These are phyloP conservation scores for Microplitis deprimator DNA, from an alignment of 2,888 invertebrate genomes.

Conservation along the genomic window DNA sequence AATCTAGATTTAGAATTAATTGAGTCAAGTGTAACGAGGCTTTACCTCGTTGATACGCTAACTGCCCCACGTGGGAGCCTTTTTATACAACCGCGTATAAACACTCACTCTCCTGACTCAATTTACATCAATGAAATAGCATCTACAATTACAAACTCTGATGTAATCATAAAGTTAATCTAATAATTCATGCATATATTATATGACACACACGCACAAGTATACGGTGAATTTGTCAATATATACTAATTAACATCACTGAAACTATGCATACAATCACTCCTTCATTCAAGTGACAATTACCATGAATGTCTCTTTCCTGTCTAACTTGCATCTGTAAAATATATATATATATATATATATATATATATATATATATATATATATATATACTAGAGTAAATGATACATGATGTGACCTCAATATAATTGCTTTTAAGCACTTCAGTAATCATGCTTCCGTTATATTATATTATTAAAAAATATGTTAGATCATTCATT, in stretches of 20 bases:
- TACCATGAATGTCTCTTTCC: constrained; percentile 5
- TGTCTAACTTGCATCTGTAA: constrained; percentile 2
- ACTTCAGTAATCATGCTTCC: neutral
- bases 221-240: neutral
- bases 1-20: constrained; percentile 45
- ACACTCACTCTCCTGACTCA: constrained; percentile 14
- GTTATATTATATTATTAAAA: neutral
- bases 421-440: neutral
- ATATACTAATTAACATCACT: neutral
- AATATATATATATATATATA: neutral
- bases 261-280: neutral
- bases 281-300: neutral
- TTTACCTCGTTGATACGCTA: constrained; percentile 56
- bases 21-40: constrained; percentile 41
- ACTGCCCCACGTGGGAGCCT: constrained; percentile 61
- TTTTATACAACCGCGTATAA: constrained; percentile 15
- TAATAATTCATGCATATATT: constrained; percentile 6
- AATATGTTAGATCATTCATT: neutral
- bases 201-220: neutral
- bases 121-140: constrained; percentile 18
- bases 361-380: no score
- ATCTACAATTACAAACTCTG: constrained; percentile 3
- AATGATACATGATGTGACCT: constrained; percentile 2
- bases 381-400: neutral
- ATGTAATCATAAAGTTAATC: neutral